Evolutionary conservation across 2,797 vertebrate species (phyloP).

Genomic region (Sebastes hopkinsi): DNA sequence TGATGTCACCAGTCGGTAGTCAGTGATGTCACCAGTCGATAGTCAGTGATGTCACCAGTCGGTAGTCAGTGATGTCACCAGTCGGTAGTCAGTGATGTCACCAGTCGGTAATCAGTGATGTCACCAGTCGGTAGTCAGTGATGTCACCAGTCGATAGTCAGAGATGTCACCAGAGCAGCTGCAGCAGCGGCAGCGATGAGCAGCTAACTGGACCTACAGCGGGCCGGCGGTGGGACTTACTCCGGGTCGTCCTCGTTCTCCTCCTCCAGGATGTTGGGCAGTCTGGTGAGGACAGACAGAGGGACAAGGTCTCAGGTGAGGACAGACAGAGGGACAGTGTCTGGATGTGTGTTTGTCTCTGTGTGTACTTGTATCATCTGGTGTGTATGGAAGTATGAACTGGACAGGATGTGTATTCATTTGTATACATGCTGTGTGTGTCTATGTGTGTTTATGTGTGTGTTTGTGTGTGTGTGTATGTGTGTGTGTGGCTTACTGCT

Average conservation of each 20-base stretch:
- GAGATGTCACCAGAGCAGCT: neutral
- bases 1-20: too few relatives aligned
- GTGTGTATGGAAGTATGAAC: neutral
- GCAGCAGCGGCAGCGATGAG: neutral
- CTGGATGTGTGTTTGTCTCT: neutral
- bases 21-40: too few relatives aligned
- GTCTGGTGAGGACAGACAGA: constrained; percentile 69
- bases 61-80: too few relatives aligned
- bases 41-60: too few relatives aligned
- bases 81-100: too few relatives aligned
- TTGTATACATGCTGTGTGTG: neutral
- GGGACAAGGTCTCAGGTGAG: constrained; percentile 2
- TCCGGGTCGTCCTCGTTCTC: constrained; percentile 84
- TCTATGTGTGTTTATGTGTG: too few relatives aligned
- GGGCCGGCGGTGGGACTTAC: constrained; percentile 68
- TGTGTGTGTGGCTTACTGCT: constrained; percentile 68
- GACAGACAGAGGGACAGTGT: too few relatives aligned
- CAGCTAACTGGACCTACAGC: neutral
- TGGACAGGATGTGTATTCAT: neutral
- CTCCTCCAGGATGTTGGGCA: constrained; percentile 85
- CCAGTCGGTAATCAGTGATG: too few relatives aligned
- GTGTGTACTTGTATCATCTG: neutral
- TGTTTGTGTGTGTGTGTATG: too few relatives aligned
- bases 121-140: too few relatives aligned
- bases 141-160: too few relatives aligned